phyloP scores from a whole-genome alignment of 2,888 invertebrate species.

The Leucophenga maculata region DNA sequence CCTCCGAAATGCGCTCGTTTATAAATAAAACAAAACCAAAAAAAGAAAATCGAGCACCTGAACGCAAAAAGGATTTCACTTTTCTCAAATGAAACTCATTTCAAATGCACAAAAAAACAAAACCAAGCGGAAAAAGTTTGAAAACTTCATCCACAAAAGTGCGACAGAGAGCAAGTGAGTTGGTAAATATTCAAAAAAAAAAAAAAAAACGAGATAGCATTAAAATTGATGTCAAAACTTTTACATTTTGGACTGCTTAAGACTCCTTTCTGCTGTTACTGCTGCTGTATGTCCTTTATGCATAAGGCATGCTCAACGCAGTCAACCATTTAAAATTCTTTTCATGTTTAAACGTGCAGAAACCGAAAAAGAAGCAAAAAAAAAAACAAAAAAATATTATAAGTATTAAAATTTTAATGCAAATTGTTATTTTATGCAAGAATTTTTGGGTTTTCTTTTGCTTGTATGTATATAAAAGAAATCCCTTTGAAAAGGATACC shows the following conservation, averaged over 20 bases:
- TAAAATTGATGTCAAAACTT: conserved; percentile 49
- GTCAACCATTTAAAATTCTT: conserved; percentile 55
- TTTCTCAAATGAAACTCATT: conserved; percentile 41
- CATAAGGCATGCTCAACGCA: not conserved
- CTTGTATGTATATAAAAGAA: conserved; percentile 36
- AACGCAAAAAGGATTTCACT: conserved; percentile 23
- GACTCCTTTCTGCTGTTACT: conserved; percentile 19
- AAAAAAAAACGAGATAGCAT: conserved; percentile 22
- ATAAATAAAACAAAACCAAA: not conserved
- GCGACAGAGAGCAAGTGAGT: conserved; percentile 22
- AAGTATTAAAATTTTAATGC: conserved; percentile 63
- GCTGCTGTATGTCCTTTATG: not conserved
- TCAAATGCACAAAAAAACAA: conserved; percentile 49
- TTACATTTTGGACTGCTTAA: conserved; percentile 33
- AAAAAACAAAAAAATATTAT: conserved; percentile 51
- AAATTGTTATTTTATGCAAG: conserved; percentile 65
- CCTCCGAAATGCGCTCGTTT: not conserved
- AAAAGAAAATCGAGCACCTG: conserved; percentile 3
- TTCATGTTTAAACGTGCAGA: conserved; percentile 61
- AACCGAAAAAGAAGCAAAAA: conserved; percentile 25
- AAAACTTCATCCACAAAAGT: too few relatives aligned
- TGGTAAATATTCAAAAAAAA: too few relatives aligned
- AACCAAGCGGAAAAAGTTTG: too few relatives aligned
- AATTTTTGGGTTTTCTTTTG: conserved; percentile 39
- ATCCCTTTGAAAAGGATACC: conserved; percentile 58